phyloP scores from a whole-genome alignment of 92 coral and sea anemone genomes.

The Parazoanthus swiftii region DNA sequence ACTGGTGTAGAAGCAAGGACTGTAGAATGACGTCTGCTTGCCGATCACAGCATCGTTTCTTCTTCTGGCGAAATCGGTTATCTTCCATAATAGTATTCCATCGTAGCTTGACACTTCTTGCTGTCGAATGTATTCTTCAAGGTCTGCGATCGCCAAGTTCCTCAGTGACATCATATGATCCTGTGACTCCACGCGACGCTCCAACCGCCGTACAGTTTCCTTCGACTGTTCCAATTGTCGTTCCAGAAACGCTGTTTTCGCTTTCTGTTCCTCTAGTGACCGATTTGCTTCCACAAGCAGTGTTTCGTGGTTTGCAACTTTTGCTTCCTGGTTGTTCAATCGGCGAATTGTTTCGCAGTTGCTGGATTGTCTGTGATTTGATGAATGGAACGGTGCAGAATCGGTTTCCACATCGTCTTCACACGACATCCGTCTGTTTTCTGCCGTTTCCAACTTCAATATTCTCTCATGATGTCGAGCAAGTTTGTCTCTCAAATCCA shows the following conservation, averaged over 20 bases:
- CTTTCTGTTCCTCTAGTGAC: neutral
- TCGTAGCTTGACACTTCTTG: too few relatives aligned
- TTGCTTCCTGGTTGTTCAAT: neutral
- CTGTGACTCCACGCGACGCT: neutral
- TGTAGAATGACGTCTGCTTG: neutral
- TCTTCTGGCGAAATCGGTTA: slow-evolving; percentile 42
- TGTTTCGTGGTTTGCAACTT: too few relatives aligned
- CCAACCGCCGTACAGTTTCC: neutral
- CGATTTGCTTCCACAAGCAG: too few relatives aligned
- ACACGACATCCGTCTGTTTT: too few relatives aligned
- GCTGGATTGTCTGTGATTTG: too few relatives aligned
- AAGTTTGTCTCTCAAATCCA: neutral
- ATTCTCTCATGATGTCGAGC: neutral
- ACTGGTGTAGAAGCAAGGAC: neutral
- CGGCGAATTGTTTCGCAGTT: too few relatives aligned
- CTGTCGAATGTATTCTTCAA: too few relatives aligned
- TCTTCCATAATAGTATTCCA: slow-evolving; percentile 40
- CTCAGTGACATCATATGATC: neutral
- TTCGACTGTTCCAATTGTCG: neutral
- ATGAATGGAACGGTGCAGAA: too few relatives aligned
- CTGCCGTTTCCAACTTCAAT: neutral
- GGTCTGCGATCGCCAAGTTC: neutral
- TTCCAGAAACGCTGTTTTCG: neutral
- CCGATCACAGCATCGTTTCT: slow-evolving; percentile 46
- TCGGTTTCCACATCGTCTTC: too few relatives aligned